A percentile compares a stretch with the other conserved stretches of the same genome.
These are phyloP conservation scores for Hippolais icterina DNA, from an alignment of 2,113 vertebrate species.

Conservation along the genomic window DNA sequence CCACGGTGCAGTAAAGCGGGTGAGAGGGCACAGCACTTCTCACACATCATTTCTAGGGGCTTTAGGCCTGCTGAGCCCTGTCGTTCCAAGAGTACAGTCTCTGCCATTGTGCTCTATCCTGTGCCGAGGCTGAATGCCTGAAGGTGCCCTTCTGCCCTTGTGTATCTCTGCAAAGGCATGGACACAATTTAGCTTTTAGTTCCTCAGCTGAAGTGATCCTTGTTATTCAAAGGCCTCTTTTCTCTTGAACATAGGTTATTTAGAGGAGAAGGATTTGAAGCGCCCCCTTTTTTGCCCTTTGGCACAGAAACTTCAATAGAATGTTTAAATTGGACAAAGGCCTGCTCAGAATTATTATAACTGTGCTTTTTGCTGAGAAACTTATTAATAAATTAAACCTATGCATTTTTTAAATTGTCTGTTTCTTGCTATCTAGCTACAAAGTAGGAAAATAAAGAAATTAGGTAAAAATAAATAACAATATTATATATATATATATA, in stretches of 20 bases:
- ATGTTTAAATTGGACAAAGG: background rate
- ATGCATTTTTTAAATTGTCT: background rate
- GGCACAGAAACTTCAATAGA: background rate
- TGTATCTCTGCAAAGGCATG: background rate
- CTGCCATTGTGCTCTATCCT: background rate
- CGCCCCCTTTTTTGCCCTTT: background rate
- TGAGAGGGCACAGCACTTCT: background rate
- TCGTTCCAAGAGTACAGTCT: background rate
- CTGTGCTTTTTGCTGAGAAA: background rate
- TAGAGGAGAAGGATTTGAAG: background rate
- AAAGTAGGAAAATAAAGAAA: background rate
- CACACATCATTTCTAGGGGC: background rate
- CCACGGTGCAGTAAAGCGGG: rapidly evolving
- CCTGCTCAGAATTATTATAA: background rate
- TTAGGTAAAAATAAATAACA: background rate
- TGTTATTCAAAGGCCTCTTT: background rate
- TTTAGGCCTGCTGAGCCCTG: background rate
- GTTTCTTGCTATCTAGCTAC: background rate
- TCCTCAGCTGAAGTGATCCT: background rate
- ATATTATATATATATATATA: too few relatives aligned
- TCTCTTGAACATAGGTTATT: background rate
- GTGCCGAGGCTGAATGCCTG: background rate
- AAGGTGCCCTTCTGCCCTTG: conserved; percentile 1
- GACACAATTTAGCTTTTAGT: conserved; percentile 12
- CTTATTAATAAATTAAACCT: background rate